phyloP scores from a whole-genome alignment of 2,888 invertebrate genomes.

The Bursaphelenchus okinawaensis region DNA sequence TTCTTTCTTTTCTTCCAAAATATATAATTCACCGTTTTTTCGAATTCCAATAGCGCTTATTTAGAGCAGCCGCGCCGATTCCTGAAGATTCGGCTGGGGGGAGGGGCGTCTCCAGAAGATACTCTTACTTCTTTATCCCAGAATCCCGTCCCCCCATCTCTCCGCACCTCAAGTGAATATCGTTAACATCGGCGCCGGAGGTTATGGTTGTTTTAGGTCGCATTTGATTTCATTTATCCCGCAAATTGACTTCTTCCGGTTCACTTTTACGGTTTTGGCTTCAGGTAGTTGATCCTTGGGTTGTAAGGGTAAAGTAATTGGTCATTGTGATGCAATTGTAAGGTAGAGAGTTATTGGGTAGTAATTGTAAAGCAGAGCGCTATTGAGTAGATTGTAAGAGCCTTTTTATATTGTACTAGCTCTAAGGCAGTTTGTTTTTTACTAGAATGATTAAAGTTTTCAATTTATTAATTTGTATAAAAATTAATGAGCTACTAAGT shows the following conservation, averaged over 20 bases:
- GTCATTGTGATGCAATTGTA: too few relatives aligned
- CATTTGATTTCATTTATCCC: background rate
- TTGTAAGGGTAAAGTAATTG: too few relatives aligned
- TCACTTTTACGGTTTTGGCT: background rate
- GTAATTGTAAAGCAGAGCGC: too few relatives aligned
- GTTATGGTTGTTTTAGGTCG: background rate
- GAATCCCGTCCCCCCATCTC: background rate
- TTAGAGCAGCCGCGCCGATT: background rate
- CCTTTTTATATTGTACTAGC: too few relatives aligned
- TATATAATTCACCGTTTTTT: background rate
- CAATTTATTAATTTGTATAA: too few relatives aligned
- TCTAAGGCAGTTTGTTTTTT: too few relatives aligned
- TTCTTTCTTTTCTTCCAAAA: background rate
- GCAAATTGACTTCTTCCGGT: background rate
- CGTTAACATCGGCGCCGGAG: background rate
- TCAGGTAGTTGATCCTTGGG: too few relatives aligned
- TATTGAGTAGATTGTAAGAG: too few relatives aligned
- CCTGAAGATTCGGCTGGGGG: background rate
- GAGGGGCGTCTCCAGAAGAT: background rate
- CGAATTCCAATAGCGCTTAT: background rate
- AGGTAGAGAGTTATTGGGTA: too few relatives aligned
- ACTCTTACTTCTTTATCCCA: background rate
- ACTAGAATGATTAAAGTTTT: too few relatives aligned
- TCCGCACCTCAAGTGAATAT: background rate
- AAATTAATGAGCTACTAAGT: too few relatives aligned